Evolutionary conservation across 2,888 invertebrate species (phyloP), one percentile per base, ranked within the genome.

Genomic region (Ennomos fuscantarius): DNA sequence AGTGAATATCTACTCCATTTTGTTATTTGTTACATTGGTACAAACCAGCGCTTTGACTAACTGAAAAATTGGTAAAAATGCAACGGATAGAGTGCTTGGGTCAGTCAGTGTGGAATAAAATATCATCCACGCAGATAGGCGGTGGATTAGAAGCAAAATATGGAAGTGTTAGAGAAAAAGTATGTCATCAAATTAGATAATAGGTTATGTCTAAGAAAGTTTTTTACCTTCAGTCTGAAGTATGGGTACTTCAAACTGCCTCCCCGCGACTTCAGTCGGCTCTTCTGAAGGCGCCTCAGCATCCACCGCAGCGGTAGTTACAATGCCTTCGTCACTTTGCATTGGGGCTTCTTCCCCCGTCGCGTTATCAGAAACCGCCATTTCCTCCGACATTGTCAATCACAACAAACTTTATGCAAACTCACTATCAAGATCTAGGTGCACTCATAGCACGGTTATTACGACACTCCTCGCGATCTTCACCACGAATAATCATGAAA

Each of bases 361-460:
- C 66, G 81, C 82, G 79, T 85, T 90, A 86, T 88, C 90, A 82
- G 84, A 81, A 79, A 88, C 82, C 84, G 89, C 90, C 88, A 91
- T 90, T 89, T 90, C 88, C 66, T 89, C 89, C 64, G 91, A 91
- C 91, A 91, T 91, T 86, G 88, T 89, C 85, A 86, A 86, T 79
- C 81, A 76, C 70, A 81, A 79, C 55, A 74, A 83, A 81, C 74
- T 82, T 77, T 79, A 79, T 73, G 74, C 78, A 72, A 74, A 78
- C 76, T 74, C 83, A 84, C 84, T 83, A 84, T 82, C 82, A 86
- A 81, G 79, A 74, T 68, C 64, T 81, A 82, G 77, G 82, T 78
- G 79, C 77, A 81, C 81, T 82, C 90, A 89, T 88, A 87, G 85
- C 88, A 85, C 81, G 66, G 74, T 72, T 79, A 78, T 84, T 82